Conservation (phyloP, 2,888 invertebrate species). For the Temnothorax ravouxi region DNA sequence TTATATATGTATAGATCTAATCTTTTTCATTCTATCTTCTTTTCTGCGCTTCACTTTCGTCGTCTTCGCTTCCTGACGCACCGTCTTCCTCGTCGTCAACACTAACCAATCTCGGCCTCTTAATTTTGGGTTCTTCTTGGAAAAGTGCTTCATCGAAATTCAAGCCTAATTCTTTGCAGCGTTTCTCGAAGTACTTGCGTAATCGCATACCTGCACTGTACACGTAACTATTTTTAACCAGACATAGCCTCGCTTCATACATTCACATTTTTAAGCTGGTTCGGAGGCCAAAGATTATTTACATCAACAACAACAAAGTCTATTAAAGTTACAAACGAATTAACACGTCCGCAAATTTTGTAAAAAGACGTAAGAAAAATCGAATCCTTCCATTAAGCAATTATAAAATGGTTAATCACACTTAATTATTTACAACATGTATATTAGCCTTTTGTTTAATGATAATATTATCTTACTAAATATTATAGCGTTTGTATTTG, state of each 20-base stretch:
- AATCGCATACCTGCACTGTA: conserved; percentile 92
- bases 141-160: conserved; percentile 85
- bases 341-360: conserved; percentile 12
- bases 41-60: conserved; percentile 72
- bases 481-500: neutral
- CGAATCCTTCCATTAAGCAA: neutral
- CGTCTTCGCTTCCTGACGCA: conserved; percentile 82
- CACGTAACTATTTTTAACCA: conserved; percentile 84
- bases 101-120: conserved; percentile 79
- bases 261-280: conserved; percentile 72
- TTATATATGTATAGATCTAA: conserved; percentile 18
- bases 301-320: conserved; percentile 25
- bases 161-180: conserved; percentile 90
- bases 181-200: conserved; percentile 91
- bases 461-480: neutral
- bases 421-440: neutral
- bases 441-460: neutral
- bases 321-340: neutral
- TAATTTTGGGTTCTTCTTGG: conserved; percentile 85
- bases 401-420: conserved; percentile 3
- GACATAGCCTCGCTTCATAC: conserved; percentile 64
- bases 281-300: conserved; percentile 85
- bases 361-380: neutral
- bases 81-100: conserved; percentile 85
- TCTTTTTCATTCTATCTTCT: conserved; percentile 63